phyloP scores from a whole-genome alignment of 2,113 vertebrate genomes.

The Brevimyrus niger region DNA sequence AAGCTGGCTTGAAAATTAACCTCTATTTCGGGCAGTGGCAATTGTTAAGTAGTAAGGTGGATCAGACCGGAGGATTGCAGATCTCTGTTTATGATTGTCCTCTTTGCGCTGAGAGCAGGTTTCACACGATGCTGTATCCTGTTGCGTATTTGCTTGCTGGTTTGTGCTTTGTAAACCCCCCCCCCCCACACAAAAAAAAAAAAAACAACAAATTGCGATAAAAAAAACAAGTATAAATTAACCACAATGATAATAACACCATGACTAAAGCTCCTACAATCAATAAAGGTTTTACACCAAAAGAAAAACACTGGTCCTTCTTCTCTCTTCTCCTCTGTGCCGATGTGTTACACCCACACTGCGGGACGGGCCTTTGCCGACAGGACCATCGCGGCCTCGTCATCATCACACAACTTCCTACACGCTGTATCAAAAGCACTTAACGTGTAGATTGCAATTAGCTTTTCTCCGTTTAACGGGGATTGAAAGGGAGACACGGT shows the following conservation, averaged over 20 bases:
- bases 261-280: slow-evolving; percentile 24
- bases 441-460: neutral
- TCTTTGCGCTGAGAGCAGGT: neutral
- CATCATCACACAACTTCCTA: neutral
- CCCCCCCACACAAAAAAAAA: neutral
- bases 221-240: slow-evolving; percentile 8
- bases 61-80: neutral
- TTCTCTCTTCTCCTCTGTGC: neutral
- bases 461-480: neutral
- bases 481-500: neutral
- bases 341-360: neutral
- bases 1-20: neutral
- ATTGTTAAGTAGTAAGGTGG: neutral
- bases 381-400: neutral
- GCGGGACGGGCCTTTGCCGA: neutral
- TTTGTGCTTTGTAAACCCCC: neutral
- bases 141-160: slow-evolving; percentile 11
- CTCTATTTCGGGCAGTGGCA: slow-evolving; percentile 15
- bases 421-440: neutral
- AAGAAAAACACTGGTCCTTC: neutral
- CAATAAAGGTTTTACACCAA: slow-evolving; percentile 57
- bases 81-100: neutral
- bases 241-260: slow-evolving; percentile 35
- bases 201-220: too few relatives aligned
- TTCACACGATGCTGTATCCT: neutral